Percentiles rank a stretch among this genome's conserved stretches.
Conservation (phyloP, 2,797 vertebrate species). For the Glyptemys insculpta region DNA sequence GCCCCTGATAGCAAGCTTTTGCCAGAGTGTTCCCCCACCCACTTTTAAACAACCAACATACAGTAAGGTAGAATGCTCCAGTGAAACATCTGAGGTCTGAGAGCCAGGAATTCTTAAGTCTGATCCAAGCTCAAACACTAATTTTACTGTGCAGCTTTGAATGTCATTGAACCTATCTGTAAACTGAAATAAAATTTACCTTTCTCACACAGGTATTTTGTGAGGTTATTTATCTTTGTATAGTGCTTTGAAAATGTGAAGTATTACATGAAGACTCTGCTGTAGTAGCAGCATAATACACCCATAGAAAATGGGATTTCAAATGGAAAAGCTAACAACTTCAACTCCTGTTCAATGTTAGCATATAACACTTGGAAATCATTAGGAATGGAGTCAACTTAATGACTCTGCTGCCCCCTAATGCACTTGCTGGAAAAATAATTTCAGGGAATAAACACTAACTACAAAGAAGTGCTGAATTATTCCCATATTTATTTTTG, state of each 20-base stretch:
- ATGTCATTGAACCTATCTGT: not conserved
- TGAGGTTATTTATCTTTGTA: not conserved
- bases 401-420: slow-evolving; percentile 65
- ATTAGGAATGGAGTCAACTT: not conserved
- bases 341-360: not conserved
- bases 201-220: not conserved
- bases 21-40: fast-evolving
- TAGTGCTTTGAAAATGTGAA: not conserved
- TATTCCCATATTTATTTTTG: not conserved
- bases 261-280: not conserved
- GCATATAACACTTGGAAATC: not conserved
- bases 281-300: not conserved
- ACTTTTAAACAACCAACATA: not conserved
- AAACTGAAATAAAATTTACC: not conserved
- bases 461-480: not conserved
- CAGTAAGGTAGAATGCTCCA: not conserved
- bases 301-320: not conserved
- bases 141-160: not conserved
- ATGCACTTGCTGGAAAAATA: slow-evolving; percentile 22
- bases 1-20: not conserved
- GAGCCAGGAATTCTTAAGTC: not conserved
- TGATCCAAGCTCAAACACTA: not conserved
- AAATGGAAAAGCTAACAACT: not conserved
- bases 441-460: fast-evolving
- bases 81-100: not conserved